Base-by-base conservation (phyloP, 2,888 invertebrate species). In the Aphodius granarius region DNA sequence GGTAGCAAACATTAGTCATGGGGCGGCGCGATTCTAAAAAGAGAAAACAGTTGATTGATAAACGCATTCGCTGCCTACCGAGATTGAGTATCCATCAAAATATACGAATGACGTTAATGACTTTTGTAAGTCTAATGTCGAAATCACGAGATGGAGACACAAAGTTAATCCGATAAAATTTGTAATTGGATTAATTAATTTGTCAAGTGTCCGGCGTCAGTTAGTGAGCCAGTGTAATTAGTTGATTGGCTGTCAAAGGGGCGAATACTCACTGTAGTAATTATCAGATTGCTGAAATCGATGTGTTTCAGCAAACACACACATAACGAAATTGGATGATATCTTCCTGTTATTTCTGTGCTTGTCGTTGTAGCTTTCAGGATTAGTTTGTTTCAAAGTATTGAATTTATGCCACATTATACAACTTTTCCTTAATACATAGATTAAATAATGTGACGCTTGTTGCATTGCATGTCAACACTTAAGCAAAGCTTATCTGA, bases 1-100 rank as follows among this genome's bases (percentile, higher is more conserved):
- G 75, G 75, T 75, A 73, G 75, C 75, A 72, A 68, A 75, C 75
- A 75, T 75, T 75, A 75, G 72, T 75, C 73, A 75, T 66, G 75
- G 68, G 75, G 63, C 64, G 16, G 63, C 70, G 75, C 66, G 73
- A 75, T 72, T 71, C 63, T 63, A 21, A 72, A 22, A 20, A 22
- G 19, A 21, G 65, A 72, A 75, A 43, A 66, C 72, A 63, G 63
- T 75, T 75, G 75, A 75, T 75, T 75, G 75, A 75, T 73, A 75
- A 75, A 73, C 75, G 68, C 63, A 64, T 66, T 75, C 63, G 18
- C 20, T 20, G 72, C 73, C 75, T 68, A 72, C 75, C 68, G 75
- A 72, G 73, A 68, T 68, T 68, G 63, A 72, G 68, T 72, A 75
- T 75, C 75, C 75, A 75, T 75, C 75, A 75, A 75, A 75, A 75